phyloP scores from a whole-genome alignment of 2,113 vertebrate species.

The Anhinga rufa region DNA sequence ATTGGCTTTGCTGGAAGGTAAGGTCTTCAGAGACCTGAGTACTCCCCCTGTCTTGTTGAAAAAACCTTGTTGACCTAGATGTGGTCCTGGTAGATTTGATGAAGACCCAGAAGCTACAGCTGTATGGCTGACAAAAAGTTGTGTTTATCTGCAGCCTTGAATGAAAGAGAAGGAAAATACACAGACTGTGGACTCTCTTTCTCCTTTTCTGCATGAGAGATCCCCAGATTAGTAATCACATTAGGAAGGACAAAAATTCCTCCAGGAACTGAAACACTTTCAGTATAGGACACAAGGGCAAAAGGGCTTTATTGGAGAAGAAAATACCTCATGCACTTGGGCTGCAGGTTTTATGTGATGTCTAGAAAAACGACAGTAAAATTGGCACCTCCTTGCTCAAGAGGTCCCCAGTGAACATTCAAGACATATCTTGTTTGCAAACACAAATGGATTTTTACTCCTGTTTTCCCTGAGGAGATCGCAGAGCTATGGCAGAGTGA shows the following conservation, averaged over 20 bases:
- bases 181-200: background rate
- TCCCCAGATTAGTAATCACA: slow-evolving; percentile 23
- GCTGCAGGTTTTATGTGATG: slow-evolving; percentile 36
- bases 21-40: background rate
- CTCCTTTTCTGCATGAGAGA: background rate
- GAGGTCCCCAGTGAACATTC: slow-evolving; percentile 58
- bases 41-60: background rate
- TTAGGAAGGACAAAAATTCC: slow-evolving; percentile 47
- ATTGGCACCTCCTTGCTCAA: slow-evolving; percentile 57
- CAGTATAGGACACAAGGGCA: slow-evolving; percentile 19
- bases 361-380: slow-evolving; percentile 46
- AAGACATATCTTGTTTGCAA: slow-evolving; percentile 67
- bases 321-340: slow-evolving; percentile 34
- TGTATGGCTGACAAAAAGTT: background rate
- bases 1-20: background rate
- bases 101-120: background rate
- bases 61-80: background rate
- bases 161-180: background rate
- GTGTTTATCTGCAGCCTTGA: background rate
- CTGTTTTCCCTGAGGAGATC: slow-evolving; percentile 49
- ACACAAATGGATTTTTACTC: slow-evolving; percentile 68
- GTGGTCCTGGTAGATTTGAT: background rate
- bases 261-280: slow-evolving; percentile 11
- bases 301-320: slow-evolving; percentile 43
- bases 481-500: slow-evolving; percentile 50